Percentiles rank a stretch among this genome's conserved stretches.
Conservation (phyloP, 2,888 invertebrate species). For the Cheilosia vernalis region DNA sequence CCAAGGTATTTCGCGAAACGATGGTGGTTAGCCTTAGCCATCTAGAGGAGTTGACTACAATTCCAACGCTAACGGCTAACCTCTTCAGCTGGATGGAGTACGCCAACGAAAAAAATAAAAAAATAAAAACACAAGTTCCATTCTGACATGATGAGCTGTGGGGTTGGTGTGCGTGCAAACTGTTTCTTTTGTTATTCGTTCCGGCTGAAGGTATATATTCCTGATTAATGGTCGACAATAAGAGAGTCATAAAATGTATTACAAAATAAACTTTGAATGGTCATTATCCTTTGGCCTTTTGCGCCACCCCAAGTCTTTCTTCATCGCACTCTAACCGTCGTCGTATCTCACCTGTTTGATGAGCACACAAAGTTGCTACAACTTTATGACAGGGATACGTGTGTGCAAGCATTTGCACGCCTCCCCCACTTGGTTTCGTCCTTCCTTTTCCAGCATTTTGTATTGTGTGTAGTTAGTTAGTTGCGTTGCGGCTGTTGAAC, state of each 20-base stretch:
- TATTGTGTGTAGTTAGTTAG: background rate
- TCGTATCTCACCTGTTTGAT: constrained; percentile 63
- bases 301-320: constrained; percentile 9
- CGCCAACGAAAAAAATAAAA: too few relatives aligned
- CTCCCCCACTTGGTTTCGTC: background rate
- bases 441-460: constrained; percentile 15
- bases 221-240: constrained; percentile 72
- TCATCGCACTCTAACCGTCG: background rate
- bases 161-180: constrained; percentile 33
- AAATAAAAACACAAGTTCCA: background rate
- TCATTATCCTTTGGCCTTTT: constrained; percentile 60
- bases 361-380: constrained; percentile 60
- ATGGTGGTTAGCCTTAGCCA: constrained; percentile 45
- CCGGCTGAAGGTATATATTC: constrained; percentile 44
- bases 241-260: constrained; percentile 62
- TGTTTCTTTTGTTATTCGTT: constrained; percentile 66
- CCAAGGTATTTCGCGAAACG: constrained; percentile 44
- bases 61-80: constrained; percentile 12
- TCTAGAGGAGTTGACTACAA: constrained; percentile 17
- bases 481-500: constrained; percentile 22
- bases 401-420: constrained; percentile 36
- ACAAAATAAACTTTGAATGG: constrained; percentile 57
- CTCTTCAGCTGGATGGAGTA: constrained; percentile 31
- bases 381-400: constrained; percentile 51
- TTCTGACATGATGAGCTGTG: background rate